These are phyloP conservation scores for Endomychus coccineus DNA, from an alignment of 2,888 invertebrate species.

Conservation along the genomic window DNA sequence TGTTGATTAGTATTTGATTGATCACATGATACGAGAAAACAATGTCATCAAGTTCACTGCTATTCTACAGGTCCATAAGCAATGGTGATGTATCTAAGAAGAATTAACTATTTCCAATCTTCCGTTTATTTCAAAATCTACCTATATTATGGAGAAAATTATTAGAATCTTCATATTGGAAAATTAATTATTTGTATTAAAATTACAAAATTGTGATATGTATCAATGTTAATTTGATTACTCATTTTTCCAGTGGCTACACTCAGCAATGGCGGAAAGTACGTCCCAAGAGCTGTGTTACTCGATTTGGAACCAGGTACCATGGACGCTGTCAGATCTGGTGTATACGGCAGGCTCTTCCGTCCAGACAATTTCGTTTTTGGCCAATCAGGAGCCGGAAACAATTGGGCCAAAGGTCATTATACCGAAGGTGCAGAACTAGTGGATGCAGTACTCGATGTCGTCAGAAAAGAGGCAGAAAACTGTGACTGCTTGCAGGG, in stretches of 20 bases:
- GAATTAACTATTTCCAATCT: too few relatives aligned
- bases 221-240: background rate
- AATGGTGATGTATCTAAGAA: too few relatives aligned
- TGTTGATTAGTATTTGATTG: too few relatives aligned
- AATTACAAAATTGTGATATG: too few relatives aligned
- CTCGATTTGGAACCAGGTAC: slow-evolving; percentile 74
- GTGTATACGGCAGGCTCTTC: slow-evolving; percentile 80
- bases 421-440: slow-evolving; percentile 86
- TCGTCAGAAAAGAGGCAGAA: slow-evolving; percentile 81
- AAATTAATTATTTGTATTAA: too few relatives aligned
- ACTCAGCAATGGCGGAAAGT: slow-evolving; percentile 50
- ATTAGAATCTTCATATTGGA: too few relatives aligned
- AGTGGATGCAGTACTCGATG: slow-evolving; percentile 78
- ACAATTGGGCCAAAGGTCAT: slow-evolving; percentile 87
- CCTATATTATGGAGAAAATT: too few relatives aligned
- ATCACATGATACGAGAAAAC: too few relatives aligned
- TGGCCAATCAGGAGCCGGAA: slow-evolving; percentile 62
- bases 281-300: slow-evolving; percentile 69
- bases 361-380: slow-evolving; percentile 87
- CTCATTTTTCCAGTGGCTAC: slow-evolving; percentile 27
- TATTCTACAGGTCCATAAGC: too few relatives aligned
- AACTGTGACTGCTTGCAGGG: slow-evolving; percentile 89
- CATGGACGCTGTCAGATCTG: slow-evolving; percentile 85
- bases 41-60: too few relatives aligned
- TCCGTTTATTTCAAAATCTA: too few relatives aligned